Conservation (phyloP, 2,797 vertebrate genomes). For the Ptychadena robeensis region DNA sequence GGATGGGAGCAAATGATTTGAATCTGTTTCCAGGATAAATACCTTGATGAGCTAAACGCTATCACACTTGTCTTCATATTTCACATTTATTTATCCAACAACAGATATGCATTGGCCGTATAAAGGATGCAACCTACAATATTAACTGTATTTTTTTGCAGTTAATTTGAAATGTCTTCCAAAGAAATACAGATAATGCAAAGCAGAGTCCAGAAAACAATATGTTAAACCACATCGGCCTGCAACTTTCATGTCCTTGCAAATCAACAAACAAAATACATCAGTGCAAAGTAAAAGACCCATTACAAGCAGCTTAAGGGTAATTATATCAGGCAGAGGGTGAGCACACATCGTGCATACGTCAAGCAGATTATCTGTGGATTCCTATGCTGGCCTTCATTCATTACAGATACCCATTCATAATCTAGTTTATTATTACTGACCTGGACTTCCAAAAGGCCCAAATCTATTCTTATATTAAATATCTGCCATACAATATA, state of each 20-base stretch:
- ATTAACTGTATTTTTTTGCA: no score
- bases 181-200: not conserved
- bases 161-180: no score
- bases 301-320: conserved; percentile 51
- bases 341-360: conserved; percentile 41
- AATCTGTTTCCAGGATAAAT: not conserved
- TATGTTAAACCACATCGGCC: not conserved
- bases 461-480: no score
- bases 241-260: conserved; percentile 6
- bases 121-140: not conserved
- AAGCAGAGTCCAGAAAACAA: not conserved
- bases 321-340: conserved; percentile 49
- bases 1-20: not conserved
- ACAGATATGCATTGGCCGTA: not conserved
- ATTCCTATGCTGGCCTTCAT: conserved; percentile 31
- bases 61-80: not conserved
- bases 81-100: not conserved
- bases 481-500: no score
- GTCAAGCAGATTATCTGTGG: conserved; percentile 38
- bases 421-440: not conserved
- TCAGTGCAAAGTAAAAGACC: conserved; percentile 26
- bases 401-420: conserved; percentile 18
- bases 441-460: no score
- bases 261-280: conserved; percentile 44
- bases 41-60: not conserved